Evolutionary conservation across 2,888 invertebrate genomes (phyloP).

Genomic region (Mylabris sibirica): DNA sequence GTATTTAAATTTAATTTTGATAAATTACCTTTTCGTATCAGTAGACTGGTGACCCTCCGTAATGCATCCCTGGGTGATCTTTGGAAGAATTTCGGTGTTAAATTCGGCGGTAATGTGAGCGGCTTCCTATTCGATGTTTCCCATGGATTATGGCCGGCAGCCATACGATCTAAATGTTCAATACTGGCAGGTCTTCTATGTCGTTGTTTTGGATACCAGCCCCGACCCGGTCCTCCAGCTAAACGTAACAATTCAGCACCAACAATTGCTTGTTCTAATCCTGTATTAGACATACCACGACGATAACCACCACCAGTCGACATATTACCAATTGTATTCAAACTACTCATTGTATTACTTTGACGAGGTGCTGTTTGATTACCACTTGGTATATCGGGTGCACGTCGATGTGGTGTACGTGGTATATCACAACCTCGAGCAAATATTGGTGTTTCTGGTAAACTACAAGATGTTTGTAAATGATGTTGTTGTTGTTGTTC

Average conservation of each 20-base stretch:
- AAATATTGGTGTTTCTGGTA: conserved; percentile 90
- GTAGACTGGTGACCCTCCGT: conserved; percentile 86
- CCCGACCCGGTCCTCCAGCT: conserved; percentile 82
- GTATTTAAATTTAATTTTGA: neutral
- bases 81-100: conserved; percentile 89
- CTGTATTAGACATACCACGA: conserved; percentile 50
- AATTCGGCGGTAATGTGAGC: conserved; percentile 85
- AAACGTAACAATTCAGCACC: conserved; percentile 83
- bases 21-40: conserved; percentile 70
- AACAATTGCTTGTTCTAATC: conserved; percentile 65
- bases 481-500: conserved; percentile 61
- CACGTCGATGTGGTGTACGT: conserved; percentile 77
- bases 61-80: conserved; percentile 87
- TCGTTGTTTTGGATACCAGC: conserved; percentile 83
- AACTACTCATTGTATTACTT: conserved; percentile 68
- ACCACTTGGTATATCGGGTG: conserved; percentile 66
- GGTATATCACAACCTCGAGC: conserved; percentile 84
- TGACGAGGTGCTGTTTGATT: conserved; percentile 70
- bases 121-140: conserved; percentile 78
- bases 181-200: conserved; percentile 80
- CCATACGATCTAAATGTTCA: conserved; percentile 82
- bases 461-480: conserved; percentile 83
- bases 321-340: conserved; percentile 65
- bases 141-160: conserved; percentile 64
- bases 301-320: conserved; percentile 49